A percentile compares a stretch with the other conserved stretches of the same genome.
phyloP scores from a whole-genome alignment of 1,140 invertebrate genomes.

The Hyposmocoma kahamanoa region DNA sequence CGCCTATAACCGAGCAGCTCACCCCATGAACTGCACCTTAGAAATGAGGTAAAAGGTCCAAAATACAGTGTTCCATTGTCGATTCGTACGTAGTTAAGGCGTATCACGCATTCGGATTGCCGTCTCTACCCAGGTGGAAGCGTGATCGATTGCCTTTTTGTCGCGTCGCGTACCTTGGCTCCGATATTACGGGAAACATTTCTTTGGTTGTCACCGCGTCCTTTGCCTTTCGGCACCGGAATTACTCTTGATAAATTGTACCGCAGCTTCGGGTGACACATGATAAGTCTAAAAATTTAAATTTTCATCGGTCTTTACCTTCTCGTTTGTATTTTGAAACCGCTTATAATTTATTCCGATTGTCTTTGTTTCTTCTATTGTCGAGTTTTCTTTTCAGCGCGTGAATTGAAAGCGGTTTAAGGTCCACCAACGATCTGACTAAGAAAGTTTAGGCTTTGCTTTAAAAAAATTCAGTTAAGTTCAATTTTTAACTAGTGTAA shows the following conservation, averaged over 20 bases:
- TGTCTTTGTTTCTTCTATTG: not conserved
- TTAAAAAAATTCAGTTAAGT: not conserved
- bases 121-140: slow-evolving; percentile 32
- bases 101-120: slow-evolving; percentile 36
- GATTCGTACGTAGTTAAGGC: slow-evolving; percentile 32
- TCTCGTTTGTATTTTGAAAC: not conserved
- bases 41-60: slow-evolving; percentile 9
- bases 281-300: slow-evolving; percentile 8
- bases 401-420: not conserved
- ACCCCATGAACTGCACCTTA: not conserved
- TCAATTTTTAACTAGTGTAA: not conserved
- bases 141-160: slow-evolving; percentile 39
- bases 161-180: slow-evolving; percentile 17
- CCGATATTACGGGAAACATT: slow-evolving; percentile 31
- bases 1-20: not conserved
- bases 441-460: not conserved
- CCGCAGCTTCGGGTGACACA: not conserved
- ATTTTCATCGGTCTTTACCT: slow-evolving; percentile 1
- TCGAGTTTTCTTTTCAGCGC: not conserved
- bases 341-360: not conserved
- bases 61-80: slow-evolving; percentile 3
- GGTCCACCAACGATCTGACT: not conserved
- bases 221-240: slow-evolving; percentile 16
- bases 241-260: slow-evolving; percentile 28
- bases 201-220: slow-evolving; percentile 28